Evolutionary conservation across 2,888 invertebrate genomes (phyloP), one percentile per base, ranked within the genome.

Genomic region (Pachliopta kotzebuea): DNA sequence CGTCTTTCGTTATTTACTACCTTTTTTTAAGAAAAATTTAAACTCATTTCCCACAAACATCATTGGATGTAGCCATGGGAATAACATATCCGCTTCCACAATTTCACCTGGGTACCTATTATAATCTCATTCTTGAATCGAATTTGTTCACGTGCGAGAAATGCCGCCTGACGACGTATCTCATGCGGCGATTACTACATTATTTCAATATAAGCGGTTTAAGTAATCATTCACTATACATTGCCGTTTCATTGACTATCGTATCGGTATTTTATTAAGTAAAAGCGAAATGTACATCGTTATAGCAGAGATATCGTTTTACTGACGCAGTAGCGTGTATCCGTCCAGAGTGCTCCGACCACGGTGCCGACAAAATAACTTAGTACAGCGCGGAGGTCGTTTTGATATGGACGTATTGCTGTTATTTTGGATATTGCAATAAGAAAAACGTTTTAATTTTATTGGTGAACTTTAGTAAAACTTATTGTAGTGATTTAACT

Each of bases 101-200:
- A 81, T 78, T 81, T 81, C 77, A 79, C 78, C 79, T 78, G 77
- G 71, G 73, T 79, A 63, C 62, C 60, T 78, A 81, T 79, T 77
- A 80, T 79, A 86, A 88, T 85, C 80, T 84, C 74, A 81, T 82
- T 85, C 80, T 78, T 78, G 76, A 80, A 87, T 87, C 82, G 78
- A 86, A 85, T 86, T 84, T 81, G 83, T 84, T 87, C 85, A 85
- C 81, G 81, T 83, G 84, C 81, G 81, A 85, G 81, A 84, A 84
- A 85, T 84, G 80, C 81, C 78, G 74, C 76, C 78, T 77, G 79
- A 79, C 83, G 76, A 77, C 78, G 76, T 81, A 81, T 83, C 81
- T 78, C 74, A 67, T 62, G 67, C 69, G 74, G 73, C 73, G 72
- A 76, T 76, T 70, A 57, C 42, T 56, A 20, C 21, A 21, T 60